Evolutionary conservation across 2,113 vertebrate species (phyloP).

Genomic region (Sinocyclocheilus anshuiensis): DNA sequence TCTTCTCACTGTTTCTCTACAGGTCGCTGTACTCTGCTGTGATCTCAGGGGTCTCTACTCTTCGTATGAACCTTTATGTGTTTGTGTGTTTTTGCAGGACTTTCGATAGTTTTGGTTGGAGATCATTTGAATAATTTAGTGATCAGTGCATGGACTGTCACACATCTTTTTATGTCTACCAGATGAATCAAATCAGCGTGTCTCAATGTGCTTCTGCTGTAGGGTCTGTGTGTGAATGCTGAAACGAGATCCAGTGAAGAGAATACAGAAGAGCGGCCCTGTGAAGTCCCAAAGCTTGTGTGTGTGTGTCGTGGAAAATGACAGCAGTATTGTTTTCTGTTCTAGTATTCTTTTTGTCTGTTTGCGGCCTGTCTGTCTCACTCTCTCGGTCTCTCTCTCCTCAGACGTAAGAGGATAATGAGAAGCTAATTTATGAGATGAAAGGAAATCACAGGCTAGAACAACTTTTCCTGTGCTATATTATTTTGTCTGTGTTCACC

Average conservation of each 20-base stretch:
- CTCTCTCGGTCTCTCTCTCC: neutral
- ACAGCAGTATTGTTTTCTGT: neutral
- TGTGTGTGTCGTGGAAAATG: constrained; percentile 3
- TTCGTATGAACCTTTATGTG: neutral
- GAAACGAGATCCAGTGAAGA: neutral
- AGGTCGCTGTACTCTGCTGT: neutral
- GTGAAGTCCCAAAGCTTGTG: constrained; percentile 15
- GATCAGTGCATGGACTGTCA: neutral
- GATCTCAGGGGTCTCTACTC: neutral
- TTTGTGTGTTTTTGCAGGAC: neutral
- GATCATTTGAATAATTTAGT: neutral
- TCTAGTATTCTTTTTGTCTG: neutral
- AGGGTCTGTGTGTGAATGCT: neutral
- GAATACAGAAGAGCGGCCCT: neutral
- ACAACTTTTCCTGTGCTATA: constrained; percentile 6
- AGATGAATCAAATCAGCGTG: neutral
- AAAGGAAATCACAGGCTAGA: constrained; percentile 5
- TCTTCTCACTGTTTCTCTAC: neutral
- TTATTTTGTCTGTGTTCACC: neutral
- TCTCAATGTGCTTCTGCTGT: neutral
- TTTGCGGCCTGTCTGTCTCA: neutral
- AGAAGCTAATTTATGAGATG: constrained; percentile 12
- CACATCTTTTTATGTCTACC: neutral
- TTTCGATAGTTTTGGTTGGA: neutral
- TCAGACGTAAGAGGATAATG: neutral